phyloP scores from a whole-genome alignment of 2,797 vertebrate genomes.

The Eidolon dupreanum region DNA sequence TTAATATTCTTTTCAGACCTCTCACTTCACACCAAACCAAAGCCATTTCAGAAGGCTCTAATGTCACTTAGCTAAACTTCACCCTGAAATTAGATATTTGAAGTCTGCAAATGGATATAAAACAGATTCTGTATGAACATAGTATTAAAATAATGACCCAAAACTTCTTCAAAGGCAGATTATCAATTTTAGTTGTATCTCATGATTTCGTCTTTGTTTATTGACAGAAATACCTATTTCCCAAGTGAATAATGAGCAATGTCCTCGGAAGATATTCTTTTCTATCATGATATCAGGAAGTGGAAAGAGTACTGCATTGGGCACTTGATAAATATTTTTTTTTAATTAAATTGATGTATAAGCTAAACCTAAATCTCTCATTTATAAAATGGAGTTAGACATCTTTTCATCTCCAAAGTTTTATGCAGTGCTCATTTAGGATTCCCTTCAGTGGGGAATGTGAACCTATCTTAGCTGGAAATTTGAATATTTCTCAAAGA shows the following conservation, averaged over 20 bases:
- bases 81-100: constrained; percentile 76
- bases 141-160: constrained; percentile 73
- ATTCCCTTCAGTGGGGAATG: not conserved
- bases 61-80: constrained; percentile 55
- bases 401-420: not conserved
- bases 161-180: constrained; percentile 77
- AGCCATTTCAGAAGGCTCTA: constrained; percentile 70
- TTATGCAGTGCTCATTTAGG: not conserved
- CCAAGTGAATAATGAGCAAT: not conserved
- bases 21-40: constrained; percentile 68
- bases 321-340: not conserved
- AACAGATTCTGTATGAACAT: constrained; percentile 67
- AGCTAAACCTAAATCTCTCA: not conserved
- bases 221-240: constrained; percentile 24
- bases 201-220: constrained; percentile 55
- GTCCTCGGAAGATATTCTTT: not conserved
- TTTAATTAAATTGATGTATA: not conserved
- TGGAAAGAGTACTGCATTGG: not conserved
- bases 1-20: constrained; percentile 63
- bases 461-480: not conserved
- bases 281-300: not conserved
- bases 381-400: not conserved
- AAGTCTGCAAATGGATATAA: constrained; percentile 82
- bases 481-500: not conserved
- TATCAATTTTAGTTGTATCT: constrained; percentile 69